Base-by-base conservation (phyloP, 2,113 vertebrate genomes). In the Abramis brama region DNA sequence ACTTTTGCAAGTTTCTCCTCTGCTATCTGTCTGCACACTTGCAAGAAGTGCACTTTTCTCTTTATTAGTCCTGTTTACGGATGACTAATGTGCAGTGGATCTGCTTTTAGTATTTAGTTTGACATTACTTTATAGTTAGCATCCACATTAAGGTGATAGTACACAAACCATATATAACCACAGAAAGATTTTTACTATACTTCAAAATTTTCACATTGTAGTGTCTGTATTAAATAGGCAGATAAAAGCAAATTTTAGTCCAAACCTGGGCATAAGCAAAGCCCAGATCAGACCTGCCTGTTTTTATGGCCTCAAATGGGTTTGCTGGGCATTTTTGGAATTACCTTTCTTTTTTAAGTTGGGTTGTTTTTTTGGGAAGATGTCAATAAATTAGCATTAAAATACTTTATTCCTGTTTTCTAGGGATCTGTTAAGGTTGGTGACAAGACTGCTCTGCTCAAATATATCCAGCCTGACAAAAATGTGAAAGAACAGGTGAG, bases 361-460 rank as follows among this genome's bases (percentile, higher is more conserved):
- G 59, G 13, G 50, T 71, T 59, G 8, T 7, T 79, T 89, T 84
- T 79, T 70, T 39, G 52, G 36, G 23, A 47, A 82, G 71, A 83
- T 57, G 19, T 45, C n/a, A 64, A 39, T 66, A 76, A 33, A 23
- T 55, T 10, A 23, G 17, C 30, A n/a, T 11, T 13, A 19, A 68
- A 21, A 90, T 25, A 77, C 17, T 87, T 11, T 55, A 83, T 21
- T 91, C 57, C n/a, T 93, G 93, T 92, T 96, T 96, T 92, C 88
- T 95, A 99, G 98, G 97, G 97, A 85, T 96, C 95, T 91, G 94
- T 99, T 90, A 95, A 96, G 85, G 97, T 99, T 85, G 96, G 95
- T 92, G 96, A 94, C 92, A 97, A 96, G 93, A 95, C 96, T 30
- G 94, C 97, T 64, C 95, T 95, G 76, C 94, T 99, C 89, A 97